Base-by-base conservation (phyloP, 2,113 vertebrate genomes). In the Syngnathus floridae region DNA sequence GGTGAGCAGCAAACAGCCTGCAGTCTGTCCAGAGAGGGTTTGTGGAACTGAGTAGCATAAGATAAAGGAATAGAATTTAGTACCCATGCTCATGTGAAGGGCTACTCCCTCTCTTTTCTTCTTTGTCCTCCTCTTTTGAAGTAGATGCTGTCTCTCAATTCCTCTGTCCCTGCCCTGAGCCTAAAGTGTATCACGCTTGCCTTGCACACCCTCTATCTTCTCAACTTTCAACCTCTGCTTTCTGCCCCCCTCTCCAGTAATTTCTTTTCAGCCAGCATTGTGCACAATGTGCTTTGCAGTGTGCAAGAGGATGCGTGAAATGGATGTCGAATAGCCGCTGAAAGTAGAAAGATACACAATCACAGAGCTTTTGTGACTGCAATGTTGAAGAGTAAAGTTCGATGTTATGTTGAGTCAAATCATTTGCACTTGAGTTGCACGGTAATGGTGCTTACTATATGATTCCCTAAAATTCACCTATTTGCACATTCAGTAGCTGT, bases 21-120 rank as follows among this genome's bases (percentile, higher is more conserved):
- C 48, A 71, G 62, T 43, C 21, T 43, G 59, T 61, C 36, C 62
- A 63, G 48, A 60, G 63, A 79, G 74, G 63, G 77, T 48, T 64
- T 65, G 61, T 19, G 62, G 49, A 80, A 65, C 36, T 16, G 68
- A 72, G 70, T 70, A 77, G 75, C 72, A 70, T 56, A 63, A 74
- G 70, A 76, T 72, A 73, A 74, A 81, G 69, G 64, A 79, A 54
- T 13, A 61, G 63, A 68, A 79, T 85, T 82, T 82, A 69, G 66
- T 75, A 70, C 70, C 69, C 71, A 65, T 19, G 62, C 72, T 48
- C 26, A 54, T 69, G 46, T 75, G 64, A 31, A 63, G 49, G 54
- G 63, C 60, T 65, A 51, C 43, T 43, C 60, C 17, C 41, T 52
- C 51, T 63, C 31, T 62, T 31, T 63, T n/a, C 9, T 12, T 66